Conservation (phyloP, 2,113 vertebrate species). For the Solea senegalensis region DNA sequence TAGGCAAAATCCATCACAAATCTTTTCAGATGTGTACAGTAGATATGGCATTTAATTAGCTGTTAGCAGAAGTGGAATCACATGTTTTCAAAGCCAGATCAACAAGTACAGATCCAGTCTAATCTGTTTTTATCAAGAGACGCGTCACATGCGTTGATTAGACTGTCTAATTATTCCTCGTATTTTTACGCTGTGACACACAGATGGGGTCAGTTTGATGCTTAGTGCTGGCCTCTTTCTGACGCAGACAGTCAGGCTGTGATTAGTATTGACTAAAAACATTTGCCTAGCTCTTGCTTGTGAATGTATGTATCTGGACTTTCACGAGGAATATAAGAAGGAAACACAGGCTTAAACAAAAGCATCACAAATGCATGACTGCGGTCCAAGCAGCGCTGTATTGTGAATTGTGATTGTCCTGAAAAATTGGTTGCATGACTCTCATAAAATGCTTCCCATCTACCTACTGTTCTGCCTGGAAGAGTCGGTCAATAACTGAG, state of each 20-base stretch:
- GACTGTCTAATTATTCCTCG: conserved; percentile 58
- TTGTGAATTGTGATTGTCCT: conserved; percentile 2
- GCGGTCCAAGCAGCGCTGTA: neutral
- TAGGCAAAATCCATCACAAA: conserved; percentile 20
- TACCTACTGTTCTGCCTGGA: conserved; percentile 50
- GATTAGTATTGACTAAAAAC: conserved; percentile 51
- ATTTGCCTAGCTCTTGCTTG: conserved; percentile 50
- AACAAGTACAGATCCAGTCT: conserved; percentile 56
- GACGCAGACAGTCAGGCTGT: conserved; percentile 45
- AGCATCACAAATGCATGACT: neutral
- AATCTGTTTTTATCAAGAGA: conserved; percentile 68
- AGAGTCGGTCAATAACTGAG: conserved; percentile 55
- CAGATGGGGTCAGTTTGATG: conserved; percentile 31
- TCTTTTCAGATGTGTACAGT: conserved; percentile 34
- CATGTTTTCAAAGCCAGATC: conserved; percentile 55
- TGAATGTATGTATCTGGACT: conserved; percentile 37
- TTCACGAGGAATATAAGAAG: conserved; percentile 1
- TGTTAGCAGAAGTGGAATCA: conserved; percentile 48
- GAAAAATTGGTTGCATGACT: conserved; percentile 32
- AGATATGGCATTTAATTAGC: conserved; percentile 42
- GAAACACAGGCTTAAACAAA: conserved; percentile 25
- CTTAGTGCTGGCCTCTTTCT: conserved; percentile 43
- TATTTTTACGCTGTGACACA: conserved; percentile 48
- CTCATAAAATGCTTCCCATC: conserved; percentile 26
- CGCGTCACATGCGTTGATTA: conserved; percentile 64